Base-by-base conservation (phyloP, 2,888 invertebrate genomes). In the Drosophila prostipennis region DNA sequence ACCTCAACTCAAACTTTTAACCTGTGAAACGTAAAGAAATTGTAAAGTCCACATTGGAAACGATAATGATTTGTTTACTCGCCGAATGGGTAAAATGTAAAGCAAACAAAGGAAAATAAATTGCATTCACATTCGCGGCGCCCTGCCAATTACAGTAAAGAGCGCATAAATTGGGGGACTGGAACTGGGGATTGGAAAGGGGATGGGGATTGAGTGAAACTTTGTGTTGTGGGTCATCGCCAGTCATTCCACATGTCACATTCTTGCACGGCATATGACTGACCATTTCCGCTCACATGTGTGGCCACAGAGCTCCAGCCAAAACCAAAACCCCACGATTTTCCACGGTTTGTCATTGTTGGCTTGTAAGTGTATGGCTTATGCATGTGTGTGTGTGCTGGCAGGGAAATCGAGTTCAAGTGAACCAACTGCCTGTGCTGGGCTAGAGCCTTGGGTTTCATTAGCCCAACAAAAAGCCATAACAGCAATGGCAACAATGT, bases 191-290 rank as follows among this genome's bases (percentile, higher is more conserved):
- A 40, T 40, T 40, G 39, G n/a, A n/a, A n/a, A n/a, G n/a, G n/a
- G n/a, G n/a, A n/a, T n/a, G n/a, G n/a, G n/a, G 14, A 5, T 36
- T 2, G n/a, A 8, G 26, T 2, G 37, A 39, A 72, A 69, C 52
- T 56, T 43, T 48, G 65, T 49, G 36, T n/a, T 52, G 54, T 54
- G 65, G 63, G 71, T 60, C 48, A 54, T 69, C 40, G 70, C 55
- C 54, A 64, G 73, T 72, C 55, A 64, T 56, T 73, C 56, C 73
- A 72, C 54, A 69, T 63, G 68, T 59, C 64, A 67, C 58, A 77
- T 76, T 60, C 51, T 51, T 51, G 56, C 75, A 74, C 75, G 77
- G 59, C 74, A 76, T 63, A 59, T 72, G 57, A 73, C 48, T 72
- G 72, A 56, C 74, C 74, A 72, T 73, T 74, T 72, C 72, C 72